Evolutionary conservation across 2,888 invertebrate species (phyloP).

Genomic region (Euzophera pinguis): DNA sequence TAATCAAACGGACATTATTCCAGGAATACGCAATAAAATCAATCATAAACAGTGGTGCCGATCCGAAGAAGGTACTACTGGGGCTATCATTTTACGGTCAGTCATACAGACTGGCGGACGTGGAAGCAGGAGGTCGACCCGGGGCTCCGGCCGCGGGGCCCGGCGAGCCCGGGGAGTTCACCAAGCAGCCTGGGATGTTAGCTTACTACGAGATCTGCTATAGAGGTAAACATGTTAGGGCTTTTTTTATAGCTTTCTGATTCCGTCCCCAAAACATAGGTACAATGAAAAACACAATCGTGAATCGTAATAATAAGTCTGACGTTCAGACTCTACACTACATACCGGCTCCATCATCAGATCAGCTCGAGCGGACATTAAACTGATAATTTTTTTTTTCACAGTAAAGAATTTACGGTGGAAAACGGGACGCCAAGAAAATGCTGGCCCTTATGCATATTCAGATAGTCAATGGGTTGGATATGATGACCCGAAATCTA

Average conservation of each 20-base stretch:
- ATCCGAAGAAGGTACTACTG: slow-evolving; percentile 86
- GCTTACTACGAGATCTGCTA: slow-evolving; percentile 93
- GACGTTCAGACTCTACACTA: too few species aligned
- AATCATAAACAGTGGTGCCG: slow-evolving; percentile 86
- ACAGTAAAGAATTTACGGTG: slow-evolving; percentile 83
- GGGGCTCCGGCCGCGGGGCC: slow-evolving; percentile 85
- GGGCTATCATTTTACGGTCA: slow-evolving; percentile 94
- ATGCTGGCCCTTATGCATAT: slow-evolving; percentile 88
- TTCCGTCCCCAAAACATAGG: too few species aligned
- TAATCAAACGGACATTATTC: slow-evolving; percentile 18
- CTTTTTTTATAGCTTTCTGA: too few species aligned
- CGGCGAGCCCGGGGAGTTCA: slow-evolving; percentile 89
- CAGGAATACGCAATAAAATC: slow-evolving; percentile 91
- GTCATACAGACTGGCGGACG: slow-evolving; percentile 84
- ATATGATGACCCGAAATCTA: slow-evolving; percentile 89
- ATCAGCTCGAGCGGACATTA: too few species aligned
- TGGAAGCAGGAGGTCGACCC: slow-evolving; percentile 57
- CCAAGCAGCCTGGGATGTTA: slow-evolving; percentile 92
- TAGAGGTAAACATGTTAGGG: slow-evolving; percentile 52
- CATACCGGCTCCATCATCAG: too few species aligned
- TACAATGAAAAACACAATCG: too few species aligned
- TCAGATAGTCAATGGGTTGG: slow-evolving; percentile 93
- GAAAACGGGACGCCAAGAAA: slow-evolving; percentile 81
- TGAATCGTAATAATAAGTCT: too few species aligned
- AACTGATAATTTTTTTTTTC: slow-evolving; percentile 21